A percentile compares a stretch with the other conserved stretches of the same genome.
phyloP scores from a whole-genome alignment of 2,797 vertebrate species.

The Sebastes paucispinis region DNA sequence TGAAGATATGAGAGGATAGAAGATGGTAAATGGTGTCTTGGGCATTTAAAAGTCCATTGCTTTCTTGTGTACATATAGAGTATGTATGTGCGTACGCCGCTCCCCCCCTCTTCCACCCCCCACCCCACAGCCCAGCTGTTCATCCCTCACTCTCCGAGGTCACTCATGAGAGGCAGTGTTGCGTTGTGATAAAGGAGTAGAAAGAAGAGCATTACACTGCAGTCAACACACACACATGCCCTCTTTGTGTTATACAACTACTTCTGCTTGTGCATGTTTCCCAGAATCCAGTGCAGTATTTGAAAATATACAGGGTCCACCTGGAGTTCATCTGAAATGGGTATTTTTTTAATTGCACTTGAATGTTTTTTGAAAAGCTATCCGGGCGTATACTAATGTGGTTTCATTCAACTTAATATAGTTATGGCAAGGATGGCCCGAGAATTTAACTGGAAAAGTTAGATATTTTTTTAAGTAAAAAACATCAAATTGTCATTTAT shows the following conservation, averaged over 20 bases:
- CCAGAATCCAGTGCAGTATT: background rate
- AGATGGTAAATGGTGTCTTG: background rate
- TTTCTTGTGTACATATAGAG: background rate
- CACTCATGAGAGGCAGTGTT: conserved; percentile 1
- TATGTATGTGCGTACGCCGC: background rate
- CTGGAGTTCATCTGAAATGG: background rate
- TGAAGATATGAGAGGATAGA: conserved; percentile 11
- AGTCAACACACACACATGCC: conserved; percentile 1
- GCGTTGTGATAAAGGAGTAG: conserved; percentile 13
- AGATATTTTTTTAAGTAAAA: background rate
- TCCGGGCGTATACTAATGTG: background rate
- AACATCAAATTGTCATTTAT: background rate
- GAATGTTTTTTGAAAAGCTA: background rate
- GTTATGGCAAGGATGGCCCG: too few relatives aligned
- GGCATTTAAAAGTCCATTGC: conserved; percentile 9
- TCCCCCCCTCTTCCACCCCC: background rate
- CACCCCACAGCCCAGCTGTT: background rate
- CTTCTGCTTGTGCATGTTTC: background rate
- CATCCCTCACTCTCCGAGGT: conserved; percentile 29
- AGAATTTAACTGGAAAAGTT: background rate
- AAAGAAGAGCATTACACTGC: background rate
- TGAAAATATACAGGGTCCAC: background rate
- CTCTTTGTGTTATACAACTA: background rate
- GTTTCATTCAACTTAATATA: background rate
- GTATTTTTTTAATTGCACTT: background rate